Evolutionary conservation across 1,140 invertebrate genomes (phyloP).

Genomic region (Zaprionus inermis): DNA sequence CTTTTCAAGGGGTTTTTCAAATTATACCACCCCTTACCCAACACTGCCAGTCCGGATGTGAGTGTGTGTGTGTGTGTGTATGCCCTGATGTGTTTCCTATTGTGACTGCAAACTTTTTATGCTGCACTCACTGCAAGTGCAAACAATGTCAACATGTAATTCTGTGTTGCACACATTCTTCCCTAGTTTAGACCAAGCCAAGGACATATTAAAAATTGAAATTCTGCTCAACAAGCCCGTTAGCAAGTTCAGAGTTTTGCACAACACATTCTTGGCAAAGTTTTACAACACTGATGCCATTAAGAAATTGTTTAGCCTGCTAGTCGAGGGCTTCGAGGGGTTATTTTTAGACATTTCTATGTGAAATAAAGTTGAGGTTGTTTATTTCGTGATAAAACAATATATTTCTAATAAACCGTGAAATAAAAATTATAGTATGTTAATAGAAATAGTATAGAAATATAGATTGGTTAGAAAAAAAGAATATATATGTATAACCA

Average conservation of each 20-base stretch:
- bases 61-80: constrained; percentile 13
- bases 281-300: background rate
- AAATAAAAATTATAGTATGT: too few relatives aligned
- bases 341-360: too few relatives aligned
- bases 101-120: constrained; percentile 49
- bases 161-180: constrained; percentile 39
- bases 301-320: background rate
- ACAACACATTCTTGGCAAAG: background rate
- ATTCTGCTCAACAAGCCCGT: background rate
- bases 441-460: too few relatives aligned
- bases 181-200: constrained; percentile 20
- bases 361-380: too few relatives aligned
- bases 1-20: constrained; percentile 52
- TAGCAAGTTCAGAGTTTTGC: background rate
- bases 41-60: background rate
- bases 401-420: too few relatives aligned
- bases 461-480: too few relatives aligned
- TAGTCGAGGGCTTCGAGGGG: background rate
- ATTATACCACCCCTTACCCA: constrained; percentile 38
- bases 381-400: too few relatives aligned
- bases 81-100: constrained; percentile 32
- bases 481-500: too few relatives aligned
- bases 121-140: constrained; percentile 26
- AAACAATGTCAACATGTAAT: constrained; percentile 59
- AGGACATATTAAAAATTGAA: constrained; percentile 38